phyloP scores from a whole-genome alignment of 2,888 invertebrate genomes.

The Leptinotarsa tumamoca region DNA sequence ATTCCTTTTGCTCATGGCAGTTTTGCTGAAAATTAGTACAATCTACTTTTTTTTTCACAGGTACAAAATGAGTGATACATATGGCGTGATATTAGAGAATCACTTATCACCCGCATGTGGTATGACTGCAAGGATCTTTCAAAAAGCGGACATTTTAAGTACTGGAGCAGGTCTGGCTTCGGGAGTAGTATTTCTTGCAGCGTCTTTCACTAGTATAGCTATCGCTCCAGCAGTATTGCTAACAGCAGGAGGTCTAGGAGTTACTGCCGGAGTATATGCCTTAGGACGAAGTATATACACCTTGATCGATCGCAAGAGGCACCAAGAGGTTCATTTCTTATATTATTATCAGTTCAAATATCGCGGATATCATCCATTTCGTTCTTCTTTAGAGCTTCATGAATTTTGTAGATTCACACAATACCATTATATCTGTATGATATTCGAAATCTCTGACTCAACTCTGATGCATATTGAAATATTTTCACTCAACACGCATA shows the following conservation, averaged over 20 bases:
- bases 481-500: no score
- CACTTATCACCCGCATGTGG: conserved; percentile 59
- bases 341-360: not conserved
- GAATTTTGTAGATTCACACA: no score
- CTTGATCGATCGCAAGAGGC: conserved; percentile 31
- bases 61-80: conserved; percentile 57
- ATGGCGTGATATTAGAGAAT: conserved; percentile 54
- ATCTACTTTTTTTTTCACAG: conserved; percentile 20
- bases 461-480: no score
- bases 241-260: conserved; percentile 41
- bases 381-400: no score
- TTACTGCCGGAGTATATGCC: conserved; percentile 65
- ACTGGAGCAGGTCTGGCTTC: conserved; percentile 61
- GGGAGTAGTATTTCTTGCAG: conserved; percentile 68
- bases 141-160: conserved; percentile 55
- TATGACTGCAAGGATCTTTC: conserved; percentile 51
- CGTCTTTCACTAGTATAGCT: conserved; percentile 63
- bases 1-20: no score
- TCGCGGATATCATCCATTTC: no score
- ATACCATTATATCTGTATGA: no score
- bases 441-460: no score
- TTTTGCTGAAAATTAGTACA: no score
- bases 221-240: conserved; percentile 12
- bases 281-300: conserved; percentile 65
- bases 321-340: conserved; percentile 66